Conservation (phyloP, 2,113 vertebrate genomes). For the Tauraco erythrolophus region DNA sequence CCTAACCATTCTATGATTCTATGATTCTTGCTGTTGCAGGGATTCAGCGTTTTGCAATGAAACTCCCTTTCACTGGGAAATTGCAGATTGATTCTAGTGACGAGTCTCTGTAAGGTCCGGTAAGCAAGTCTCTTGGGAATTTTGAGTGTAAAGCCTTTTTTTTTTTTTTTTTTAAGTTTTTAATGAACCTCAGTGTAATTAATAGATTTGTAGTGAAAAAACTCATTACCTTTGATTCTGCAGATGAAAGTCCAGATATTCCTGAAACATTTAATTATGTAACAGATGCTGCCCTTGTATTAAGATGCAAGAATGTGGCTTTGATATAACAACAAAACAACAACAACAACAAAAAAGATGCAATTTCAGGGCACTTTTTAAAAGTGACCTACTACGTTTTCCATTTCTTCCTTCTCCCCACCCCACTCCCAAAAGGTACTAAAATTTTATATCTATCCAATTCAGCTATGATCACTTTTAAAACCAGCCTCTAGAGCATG, state of each 20-base stretch:
- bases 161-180: neutral
- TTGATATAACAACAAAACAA: neutral
- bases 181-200: conserved; percentile 19
- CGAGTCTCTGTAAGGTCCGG: neutral
- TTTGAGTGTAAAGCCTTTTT: neutral
- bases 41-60: neutral
- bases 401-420: rapidly evolving
- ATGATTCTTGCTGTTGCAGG: neutral
- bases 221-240: conserved; percentile 1
- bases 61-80: neutral
- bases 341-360: neutral
- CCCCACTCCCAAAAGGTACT: rapidly evolving
- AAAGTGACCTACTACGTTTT: neutral
- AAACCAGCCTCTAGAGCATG: neutral
- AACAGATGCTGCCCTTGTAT: neutral
- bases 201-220: neutral
- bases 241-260: conserved; percentile 37
- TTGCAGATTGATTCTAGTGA: neutral
- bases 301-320: neutral
- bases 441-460: neutral
- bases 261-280: neutral
- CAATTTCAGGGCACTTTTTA: neutral
- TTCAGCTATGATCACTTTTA: neutral
- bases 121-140: neutral
- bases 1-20: too few relatives aligned